These are phyloP conservation scores for Noctua janthe DNA, from an alignment of 2,888 invertebrate genomes.

Conservation along the genomic window DNA sequence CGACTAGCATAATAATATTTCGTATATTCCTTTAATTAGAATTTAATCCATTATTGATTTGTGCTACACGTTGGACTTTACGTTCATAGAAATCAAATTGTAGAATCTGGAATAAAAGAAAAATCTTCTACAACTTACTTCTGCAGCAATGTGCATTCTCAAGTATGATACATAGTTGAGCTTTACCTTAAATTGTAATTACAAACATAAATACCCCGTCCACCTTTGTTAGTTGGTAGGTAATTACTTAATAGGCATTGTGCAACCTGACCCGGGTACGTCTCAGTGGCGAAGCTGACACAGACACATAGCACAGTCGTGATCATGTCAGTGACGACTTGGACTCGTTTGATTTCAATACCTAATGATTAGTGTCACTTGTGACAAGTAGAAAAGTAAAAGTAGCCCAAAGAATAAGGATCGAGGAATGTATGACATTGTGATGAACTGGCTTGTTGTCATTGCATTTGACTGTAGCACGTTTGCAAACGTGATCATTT, in stretches of 20 bases:
- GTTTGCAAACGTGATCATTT: background rate
- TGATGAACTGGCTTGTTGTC: conserved; percentile 21
- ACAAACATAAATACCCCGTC: conserved; percentile 60
- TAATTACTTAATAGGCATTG: conserved; percentile 67
- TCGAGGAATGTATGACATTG: conserved; percentile 16
- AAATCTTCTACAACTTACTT: conserved; percentile 2
- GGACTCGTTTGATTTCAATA: conserved; percentile 50
- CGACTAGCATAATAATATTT: background rate
- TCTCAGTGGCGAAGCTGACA: conserved; percentile 56
- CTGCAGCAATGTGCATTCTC: conserved; percentile 20
- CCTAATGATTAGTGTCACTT: conserved; percentile 57
- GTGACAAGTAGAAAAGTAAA: conserved; percentile 48
- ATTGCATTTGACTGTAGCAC: background rate
- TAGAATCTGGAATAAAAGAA: conserved; percentile 12
- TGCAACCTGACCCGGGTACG: conserved; percentile 61
- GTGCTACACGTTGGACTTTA: background rate
- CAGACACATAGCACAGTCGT: conserved; percentile 48
- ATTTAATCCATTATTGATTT: conserved; percentile 1
- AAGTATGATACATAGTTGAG: conserved; percentile 40
- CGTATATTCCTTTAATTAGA: background rate
- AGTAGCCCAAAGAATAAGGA: conserved; percentile 36
- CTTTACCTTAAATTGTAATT: conserved; percentile 53
- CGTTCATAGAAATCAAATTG: background rate
- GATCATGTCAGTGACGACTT: conserved; percentile 48
- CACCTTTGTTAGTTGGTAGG: conserved; percentile 66